Base-by-base conservation (phyloP, 2,113 vertebrate species). In the Phodopus roborovskii region DNA sequence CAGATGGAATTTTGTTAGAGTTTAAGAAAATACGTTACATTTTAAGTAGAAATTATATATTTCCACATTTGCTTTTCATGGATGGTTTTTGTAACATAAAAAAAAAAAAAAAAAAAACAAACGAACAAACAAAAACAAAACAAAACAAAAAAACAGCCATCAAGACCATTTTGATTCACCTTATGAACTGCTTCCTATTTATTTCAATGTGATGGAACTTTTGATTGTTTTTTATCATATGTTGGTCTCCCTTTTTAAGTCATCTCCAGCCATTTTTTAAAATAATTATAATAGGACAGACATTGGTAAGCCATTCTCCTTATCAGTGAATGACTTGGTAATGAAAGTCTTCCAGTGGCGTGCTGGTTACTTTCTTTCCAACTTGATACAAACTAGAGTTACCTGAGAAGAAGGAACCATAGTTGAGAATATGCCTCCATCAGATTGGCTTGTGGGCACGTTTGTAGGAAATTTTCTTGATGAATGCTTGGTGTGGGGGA, bases 91-190 rank as follows among this genome's bases (percentile, higher is more conserved):
- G n/a, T 79, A 73, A 86, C 33, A 97, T 36, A 39, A 16, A 30
- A 74, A n/a, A n/a, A n/a, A n/a, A n/a, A n/a, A n/a, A n/a, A n/a
- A n/a, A n/a, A n/a, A n/a, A n/a, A n/a, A n/a, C n/a, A n/a, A n/a
- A n/a, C n/a, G n/a, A n/a, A n/a, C n/a, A n/a, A n/a, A n/a, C n/a
- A n/a, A n/a, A n/a, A n/a, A n/a, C n/a, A n/a, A n/a, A n/a, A n/a
- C n/a, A n/a, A n/a, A n/a, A n/a, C n/a, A n/a, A n/a, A n/a, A n/a
- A 74, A 95, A 79, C 13, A 83, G 9, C 2, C 42, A 70, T 20
- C 30, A 95, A 75, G 2, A 94, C 1, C n/a, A 77, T 73, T 95
- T 95, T 94, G 13, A 92, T 74, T 56, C 86, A 64, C 39, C 92
- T 95, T 75, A 48, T 73, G 36, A 82, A 68, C 16, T 48, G 0